Base-by-base conservation (phyloP, 2,797 vertebrate species). In the Danio choprae region DNA sequence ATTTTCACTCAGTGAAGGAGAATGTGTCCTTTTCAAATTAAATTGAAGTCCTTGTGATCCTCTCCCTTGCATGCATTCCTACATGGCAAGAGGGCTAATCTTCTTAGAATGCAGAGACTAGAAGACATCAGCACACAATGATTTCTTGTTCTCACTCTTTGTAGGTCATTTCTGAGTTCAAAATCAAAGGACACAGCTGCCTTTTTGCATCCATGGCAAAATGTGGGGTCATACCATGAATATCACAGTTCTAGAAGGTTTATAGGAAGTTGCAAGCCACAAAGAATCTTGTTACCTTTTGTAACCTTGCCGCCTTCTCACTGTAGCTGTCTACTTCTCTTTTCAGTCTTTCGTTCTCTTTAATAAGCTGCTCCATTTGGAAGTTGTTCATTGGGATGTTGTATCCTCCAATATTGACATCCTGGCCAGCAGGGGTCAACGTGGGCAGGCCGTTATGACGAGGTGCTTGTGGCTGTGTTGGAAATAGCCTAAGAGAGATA, bases 331-430 rank as follows among this genome's bases (percentile, higher is more conserved):
- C 95, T 87, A 98, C 90, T 87, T 98, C 96, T 76, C 90, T 91
- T 88, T 92, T 95, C 7, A 98, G 93, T 76, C 90, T 88, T 88
- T 96, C 95, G 0, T 99, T 99, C 84, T 99, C 98, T 82, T 90
- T 89, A 86, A 96, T 90, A 80, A 97, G 83, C 0, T 85, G 56
- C 2, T 96, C 95, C 7, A 90, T 90, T 83, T 94, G 94, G 74
- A 90, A 90, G 71, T 95, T 84, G 44, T 69, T 56, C 83, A 90
- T 82, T 0, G 89, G 86, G 62, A 87, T 81, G 0, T 85, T 89
- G 77, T 92, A 90, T 76, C 87, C 86, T 0, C 89, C 80, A 9
- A 91, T 79, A 72, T 92, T 89, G 0, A 90, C 91, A 81, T 95
- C 94, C 79, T 92, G 77, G 0, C 90, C 82, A 0, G 91, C 77